Evolutionary conservation across 2,888 invertebrate species (phyloP).

Genomic region (Epirrhoe tristata): DNA sequence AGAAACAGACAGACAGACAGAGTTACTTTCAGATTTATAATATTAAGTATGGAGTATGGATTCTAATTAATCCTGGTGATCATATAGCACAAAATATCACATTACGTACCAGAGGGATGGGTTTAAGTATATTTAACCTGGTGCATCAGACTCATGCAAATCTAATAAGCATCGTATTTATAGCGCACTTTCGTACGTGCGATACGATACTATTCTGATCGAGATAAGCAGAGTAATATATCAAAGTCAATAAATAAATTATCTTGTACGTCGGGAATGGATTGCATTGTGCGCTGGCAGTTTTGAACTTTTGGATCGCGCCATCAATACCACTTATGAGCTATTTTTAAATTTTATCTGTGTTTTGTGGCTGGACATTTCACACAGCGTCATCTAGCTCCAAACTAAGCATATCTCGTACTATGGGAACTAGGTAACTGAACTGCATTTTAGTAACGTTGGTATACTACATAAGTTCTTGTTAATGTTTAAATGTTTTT

Average conservation of each 20-base stretch:
- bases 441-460: not conserved
- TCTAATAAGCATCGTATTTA: conserved; percentile 41
- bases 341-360: not conserved
- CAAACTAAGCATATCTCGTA: no score
- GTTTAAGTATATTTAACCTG: conserved; percentile 13
- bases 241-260: conserved; percentile 24
- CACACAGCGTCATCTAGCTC: no score
- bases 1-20: no score
- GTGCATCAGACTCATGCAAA: conserved; percentile 39
- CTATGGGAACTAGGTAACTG: no score
- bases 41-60: no score
- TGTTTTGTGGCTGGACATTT: no score
- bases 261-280: conserved; percentile 1
- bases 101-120: not conserved
- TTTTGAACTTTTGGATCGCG: not conserved
- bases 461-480: no score
- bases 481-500: no score
- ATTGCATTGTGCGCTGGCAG: conserved; percentile 13
- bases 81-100: not conserved
- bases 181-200: conserved; percentile 29
- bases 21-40: no score
- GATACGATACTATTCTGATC: conserved; percentile 22
- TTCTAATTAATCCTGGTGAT: no score
- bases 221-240: conserved; percentile 33
- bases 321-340: not conserved